Evolutionary conservation across 1,140 invertebrate species (phyloP).

Genomic region (Coenobita brevimanus): DNA sequence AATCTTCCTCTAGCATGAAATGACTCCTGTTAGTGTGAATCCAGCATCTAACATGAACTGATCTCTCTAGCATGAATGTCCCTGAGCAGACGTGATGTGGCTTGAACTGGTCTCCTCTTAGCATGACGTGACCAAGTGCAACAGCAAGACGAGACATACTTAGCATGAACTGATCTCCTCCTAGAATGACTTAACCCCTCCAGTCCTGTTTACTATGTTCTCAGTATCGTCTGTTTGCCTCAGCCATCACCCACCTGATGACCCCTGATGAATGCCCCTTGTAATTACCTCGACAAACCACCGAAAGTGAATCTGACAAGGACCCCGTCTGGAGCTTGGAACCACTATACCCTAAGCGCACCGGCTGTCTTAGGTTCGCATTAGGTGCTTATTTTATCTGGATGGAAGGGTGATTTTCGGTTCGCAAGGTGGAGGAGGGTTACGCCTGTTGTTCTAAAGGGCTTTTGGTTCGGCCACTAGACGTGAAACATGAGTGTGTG

Average conservation of each 20-base stretch:
- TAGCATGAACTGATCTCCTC: no score
- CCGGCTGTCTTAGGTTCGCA: neutral
- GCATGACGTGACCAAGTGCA: no score
- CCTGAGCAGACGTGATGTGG: no score
- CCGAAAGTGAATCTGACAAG: slow-evolving; percentile 57
- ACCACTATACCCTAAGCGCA: neutral
- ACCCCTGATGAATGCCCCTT: slow-evolving; percentile 48
- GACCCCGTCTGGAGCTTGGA: neutral
- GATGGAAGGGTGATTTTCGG: no score
- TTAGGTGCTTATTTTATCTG: neutral
- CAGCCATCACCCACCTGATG: slow-evolving; percentile 6
- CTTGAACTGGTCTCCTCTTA: no score
- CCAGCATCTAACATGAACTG: no score
- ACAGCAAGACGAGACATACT: no score
- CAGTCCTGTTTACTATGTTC: neutral
- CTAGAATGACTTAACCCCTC: neutral
- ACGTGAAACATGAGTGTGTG: slow-evolving; percentile 46
- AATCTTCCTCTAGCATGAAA: no score
- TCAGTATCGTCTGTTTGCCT: neutral
- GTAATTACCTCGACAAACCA: slow-evolving; percentile 53
- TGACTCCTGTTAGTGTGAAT: no score
- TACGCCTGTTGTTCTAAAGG: neutral
- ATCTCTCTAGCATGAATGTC: no score
- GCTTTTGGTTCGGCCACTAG: slow-evolving; percentile 6
- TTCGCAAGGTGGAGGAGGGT: neutral